These are phyloP conservation scores for Eretmodus cyanostictus DNA, from an alignment of 2,113 vertebrate genomes.

Conservation along the genomic window DNA sequence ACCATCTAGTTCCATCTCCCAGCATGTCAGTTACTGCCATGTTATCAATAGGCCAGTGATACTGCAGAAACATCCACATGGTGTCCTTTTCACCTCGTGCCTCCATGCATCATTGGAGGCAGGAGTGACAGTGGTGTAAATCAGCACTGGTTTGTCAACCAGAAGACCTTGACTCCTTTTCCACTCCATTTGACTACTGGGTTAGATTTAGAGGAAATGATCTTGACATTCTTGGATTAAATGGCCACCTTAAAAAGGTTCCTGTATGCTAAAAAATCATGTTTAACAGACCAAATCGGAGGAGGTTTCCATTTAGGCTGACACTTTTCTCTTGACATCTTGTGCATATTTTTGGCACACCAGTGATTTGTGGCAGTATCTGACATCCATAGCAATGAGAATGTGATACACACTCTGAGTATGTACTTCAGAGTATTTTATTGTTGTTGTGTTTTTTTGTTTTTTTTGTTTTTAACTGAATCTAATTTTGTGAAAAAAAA, in stretches of 20 bases:
- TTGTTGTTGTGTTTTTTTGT: not conserved
- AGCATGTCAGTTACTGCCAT: not conserved
- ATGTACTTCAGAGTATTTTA: not conserved
- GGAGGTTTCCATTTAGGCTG: accelerated
- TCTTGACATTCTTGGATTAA: not conserved
- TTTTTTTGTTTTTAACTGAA: not conserved
- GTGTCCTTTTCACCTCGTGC: not conserved
- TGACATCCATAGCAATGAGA: not conserved
- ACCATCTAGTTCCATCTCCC: not conserved
- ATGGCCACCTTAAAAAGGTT: not conserved
- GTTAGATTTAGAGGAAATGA: not conserved
- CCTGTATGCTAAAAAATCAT: not conserved
- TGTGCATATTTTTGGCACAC: not conserved
- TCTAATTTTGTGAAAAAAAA: not conserved
- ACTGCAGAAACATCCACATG: not conserved
- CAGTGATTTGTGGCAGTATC: not conserved
- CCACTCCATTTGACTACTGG: not conserved
- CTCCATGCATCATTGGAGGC: not conserved
- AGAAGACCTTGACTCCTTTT: not conserved
- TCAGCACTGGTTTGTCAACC: not conserved
- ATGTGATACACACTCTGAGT: not conserved
- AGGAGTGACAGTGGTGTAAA: not conserved
- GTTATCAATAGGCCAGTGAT: not conserved
- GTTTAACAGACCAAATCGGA: not conserved
- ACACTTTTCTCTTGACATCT: not conserved